Evolutionary conservation across 2,888 invertebrate genomes (phyloP), one percentile per base, ranked within the genome.

Genomic region (Mythimna ferrago): DNA sequence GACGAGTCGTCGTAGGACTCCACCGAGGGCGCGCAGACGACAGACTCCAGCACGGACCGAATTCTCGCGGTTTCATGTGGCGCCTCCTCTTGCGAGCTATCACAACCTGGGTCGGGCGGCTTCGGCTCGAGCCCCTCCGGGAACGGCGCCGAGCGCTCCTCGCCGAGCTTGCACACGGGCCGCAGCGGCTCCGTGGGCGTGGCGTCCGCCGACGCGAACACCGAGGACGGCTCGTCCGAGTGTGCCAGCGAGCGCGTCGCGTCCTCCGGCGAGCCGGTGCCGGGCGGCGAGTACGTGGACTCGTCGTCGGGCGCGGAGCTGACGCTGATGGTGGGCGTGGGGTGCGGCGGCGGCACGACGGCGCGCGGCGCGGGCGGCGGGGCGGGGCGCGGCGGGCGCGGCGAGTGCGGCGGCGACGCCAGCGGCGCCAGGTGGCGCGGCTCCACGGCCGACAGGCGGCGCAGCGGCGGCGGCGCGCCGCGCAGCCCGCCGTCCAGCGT

Each of bases 291-390:
- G 80, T 89, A 90, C n/a, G 86, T 87, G 3, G 92, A 92, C 77
- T 92, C 92, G 71, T 97, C 97, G 86, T 97, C 97, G 66, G 97
- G 97, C 84, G 97, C 98, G 48, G 98, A 97, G 95, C 97, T 98
- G 78, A 98, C 98, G 95, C 97, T 98, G 88, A 98, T 98, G 75
- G 97, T 96, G 69, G 93, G 93, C 64, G 93, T 92, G 57, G 92
- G 92, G 79, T 92, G 92, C 51, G 92, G 91, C 60, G 91, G 93
- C 73, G 95, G 91, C 69, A 95, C 86, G 68, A 73, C 6, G 10
- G 80, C 88, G 92, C 91, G 87, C 73, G 92, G 89, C 35, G 90
- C 85, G 57, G 92, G 87, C 67, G 90, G 82, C 60, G 90, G 90
- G 86, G 77, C 93, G 81, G 91, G 92, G 89, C 91, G 94, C 86